Conservation (phyloP, 92 coral and sea anemone genomes). For the Montipora capitata region DNA sequence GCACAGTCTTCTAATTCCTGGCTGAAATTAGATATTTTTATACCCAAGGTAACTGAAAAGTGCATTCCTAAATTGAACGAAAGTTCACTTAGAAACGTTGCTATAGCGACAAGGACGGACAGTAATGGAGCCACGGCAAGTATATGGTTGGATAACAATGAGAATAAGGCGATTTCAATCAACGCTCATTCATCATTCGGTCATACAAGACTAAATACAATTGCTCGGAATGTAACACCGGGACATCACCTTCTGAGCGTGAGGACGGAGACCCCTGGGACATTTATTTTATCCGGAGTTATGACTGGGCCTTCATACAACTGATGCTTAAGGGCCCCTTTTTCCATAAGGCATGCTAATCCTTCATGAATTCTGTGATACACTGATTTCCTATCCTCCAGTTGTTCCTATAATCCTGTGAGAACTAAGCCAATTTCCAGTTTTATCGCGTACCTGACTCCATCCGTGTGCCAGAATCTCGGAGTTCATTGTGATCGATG, state of each 20-base stretch:
- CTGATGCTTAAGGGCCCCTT: background rate
- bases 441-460: too few relatives aligned
- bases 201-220: conserved; percentile 43
- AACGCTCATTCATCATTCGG: conserved; percentile 22
- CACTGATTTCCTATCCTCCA: too few relatives aligned
- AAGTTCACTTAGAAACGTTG: conserved; percentile 37
- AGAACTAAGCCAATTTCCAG: too few relatives aligned
- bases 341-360: too few relatives aligned
- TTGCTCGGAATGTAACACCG: conserved; percentile 37
- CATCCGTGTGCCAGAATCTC: too few relatives aligned
- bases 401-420: too few relatives aligned
- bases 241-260: conserved; percentile 70
- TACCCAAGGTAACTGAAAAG: conserved; percentile 14
- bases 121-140: conserved; percentile 51
- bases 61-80: background rate
- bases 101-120: conserved; percentile 61
- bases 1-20: conserved; percentile 42
- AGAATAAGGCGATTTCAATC: conserved; percentile 38
- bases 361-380: too few relatives aligned
- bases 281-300: conserved; percentile 57
- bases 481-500: too few relatives aligned
- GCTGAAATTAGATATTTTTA: conserved; percentile 49
- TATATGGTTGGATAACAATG: conserved; percentile 67
- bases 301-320: conserved; percentile 62
- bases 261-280: conserved; percentile 42